Conservation (phyloP, 2,888 invertebrate species). For the Steinernema scapterisci region DNA sequence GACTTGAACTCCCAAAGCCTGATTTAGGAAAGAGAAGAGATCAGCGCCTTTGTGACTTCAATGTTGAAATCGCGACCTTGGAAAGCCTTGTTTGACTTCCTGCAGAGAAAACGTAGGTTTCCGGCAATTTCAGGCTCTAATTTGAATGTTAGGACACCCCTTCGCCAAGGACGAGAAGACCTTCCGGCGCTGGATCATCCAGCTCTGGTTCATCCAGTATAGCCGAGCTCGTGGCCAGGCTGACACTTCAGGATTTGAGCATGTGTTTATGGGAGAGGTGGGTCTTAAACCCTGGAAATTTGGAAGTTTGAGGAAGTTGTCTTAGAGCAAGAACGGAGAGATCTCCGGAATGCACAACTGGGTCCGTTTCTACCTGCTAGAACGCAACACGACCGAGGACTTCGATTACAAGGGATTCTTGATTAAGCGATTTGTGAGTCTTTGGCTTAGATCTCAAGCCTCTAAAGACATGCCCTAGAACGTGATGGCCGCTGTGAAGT, state of each 20-base stretch:
- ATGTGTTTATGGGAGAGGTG: conserved; percentile 85
- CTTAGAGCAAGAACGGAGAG: conserved; percentile 74
- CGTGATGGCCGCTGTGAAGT: conserved; percentile 59
- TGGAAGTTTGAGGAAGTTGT: not conserved
- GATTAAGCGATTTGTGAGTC: conserved; percentile 63
- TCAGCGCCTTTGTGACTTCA: conserved; percentile 38
- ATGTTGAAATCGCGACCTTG: conserved; percentile 46
- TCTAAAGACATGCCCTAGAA: conserved; percentile 43
- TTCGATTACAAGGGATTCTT: conserved; percentile 65
- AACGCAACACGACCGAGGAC: conserved; percentile 68
- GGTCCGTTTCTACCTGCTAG: conserved; percentile 82
- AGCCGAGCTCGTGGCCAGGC: conserved; percentile 76
- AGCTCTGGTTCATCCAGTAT: conserved; percentile 76
- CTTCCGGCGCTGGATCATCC: conserved; percentile 67
- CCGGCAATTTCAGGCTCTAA: not conserved
- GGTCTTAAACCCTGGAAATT: not conserved
- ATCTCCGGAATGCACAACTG: conserved; percentile 79
- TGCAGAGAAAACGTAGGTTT: conserved; percentile 34
- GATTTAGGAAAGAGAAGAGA: conserved; percentile 60
- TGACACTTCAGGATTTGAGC: conserved; percentile 89
- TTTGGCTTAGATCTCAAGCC: not conserved
- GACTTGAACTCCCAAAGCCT: not conserved
- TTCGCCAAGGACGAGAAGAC: conserved; percentile 49
- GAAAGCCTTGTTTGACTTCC: conserved; percentile 45
- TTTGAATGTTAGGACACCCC: conserved; percentile 52